Evolutionary conservation across 2,797 vertebrate genomes (phyloP).

Genomic region (Pangasius sanitwongsei): DNA sequence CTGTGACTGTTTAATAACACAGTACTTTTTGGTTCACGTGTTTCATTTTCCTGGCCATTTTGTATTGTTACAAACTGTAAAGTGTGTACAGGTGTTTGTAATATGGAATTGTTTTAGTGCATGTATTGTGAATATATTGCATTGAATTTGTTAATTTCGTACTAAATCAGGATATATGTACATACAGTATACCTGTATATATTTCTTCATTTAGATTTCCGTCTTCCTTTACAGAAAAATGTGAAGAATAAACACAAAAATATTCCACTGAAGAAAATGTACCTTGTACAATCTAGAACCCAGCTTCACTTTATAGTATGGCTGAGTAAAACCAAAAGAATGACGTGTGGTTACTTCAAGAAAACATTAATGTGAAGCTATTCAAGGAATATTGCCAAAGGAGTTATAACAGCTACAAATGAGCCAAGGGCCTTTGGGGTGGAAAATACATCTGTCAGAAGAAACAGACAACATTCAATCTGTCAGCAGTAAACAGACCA

Average conservation of each 20-base stretch:
- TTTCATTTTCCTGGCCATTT: conserved; percentile 39
- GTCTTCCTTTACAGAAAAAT: background rate
- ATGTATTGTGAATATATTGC: background rate
- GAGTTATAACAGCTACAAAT: background rate
- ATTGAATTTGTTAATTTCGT: conserved; percentile 4
- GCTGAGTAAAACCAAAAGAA: background rate
- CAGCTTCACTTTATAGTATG: background rate
- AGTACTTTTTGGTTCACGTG: conserved; percentile 16
- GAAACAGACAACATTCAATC: background rate
- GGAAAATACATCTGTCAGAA: conserved; percentile 8
- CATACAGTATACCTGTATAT: background rate
- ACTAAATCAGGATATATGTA: too few relatives aligned
- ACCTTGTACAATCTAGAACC: background rate
- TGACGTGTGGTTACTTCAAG: background rate
- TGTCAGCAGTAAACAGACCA: conserved; percentile 10
- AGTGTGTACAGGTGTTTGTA: conserved; percentile 26
- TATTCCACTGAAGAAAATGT: background rate
- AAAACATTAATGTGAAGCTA: background rate
- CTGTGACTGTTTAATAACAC: conserved; percentile 22
- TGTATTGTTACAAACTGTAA: conserved; percentile 35
- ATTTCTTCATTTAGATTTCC: background rate
- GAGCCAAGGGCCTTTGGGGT: background rate
- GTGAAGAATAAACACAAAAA: conserved; percentile 1
- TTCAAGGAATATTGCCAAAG: background rate
- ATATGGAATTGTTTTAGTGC: background rate